phyloP scores from a whole-genome alignment of 2,888 invertebrate species.

The Ennomos erosarius region DNA sequence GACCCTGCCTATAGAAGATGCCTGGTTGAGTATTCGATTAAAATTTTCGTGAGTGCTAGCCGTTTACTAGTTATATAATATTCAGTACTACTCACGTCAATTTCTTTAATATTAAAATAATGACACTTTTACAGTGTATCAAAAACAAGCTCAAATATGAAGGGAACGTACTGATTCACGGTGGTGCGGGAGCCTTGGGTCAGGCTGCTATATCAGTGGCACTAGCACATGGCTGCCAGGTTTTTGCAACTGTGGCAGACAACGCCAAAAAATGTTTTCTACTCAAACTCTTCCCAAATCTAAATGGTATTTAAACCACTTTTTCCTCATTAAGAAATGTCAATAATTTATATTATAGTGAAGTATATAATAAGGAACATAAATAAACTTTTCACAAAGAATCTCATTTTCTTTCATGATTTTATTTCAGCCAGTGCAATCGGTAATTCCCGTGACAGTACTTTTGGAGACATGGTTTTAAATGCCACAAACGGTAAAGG shows the following conservation, averaged over 20 bases:
- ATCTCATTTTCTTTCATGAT: too few relatives aligned
- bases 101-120: too few relatives aligned
- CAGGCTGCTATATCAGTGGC: slow-evolving; percentile 66
- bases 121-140: slow-evolving; percentile 40
- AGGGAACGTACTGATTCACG: slow-evolving; percentile 45
- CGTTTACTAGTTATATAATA: too few relatives aligned
- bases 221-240: slow-evolving; percentile 55
- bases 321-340: neutral
- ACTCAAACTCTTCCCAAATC: slow-evolving; percentile 51
- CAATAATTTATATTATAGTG: too few relatives aligned
- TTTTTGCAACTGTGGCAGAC: slow-evolving; percentile 68
- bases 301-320: slow-evolving; percentile 12
- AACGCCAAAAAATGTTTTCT: slow-evolving; percentile 63
- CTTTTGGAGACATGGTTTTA: slow-evolving; percentile 59
- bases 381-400: too few relatives aligned
- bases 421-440: slow-evolving; percentile 58
- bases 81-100: too few relatives aligned
- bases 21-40: too few relatives aligned
- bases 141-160: slow-evolving; percentile 37
- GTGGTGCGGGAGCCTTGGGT: slow-evolving; percentile 63
- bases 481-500: slow-evolving; percentile 54
- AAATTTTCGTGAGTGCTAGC: too few relatives aligned
- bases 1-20: too few relatives aligned
- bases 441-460: slow-evolving; percentile 60
- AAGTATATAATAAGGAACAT: too few relatives aligned